Percentiles rank a stretch among this genome's conserved stretches.
These are phyloP conservation scores for Hydrotaea cyrtoneurina DNA, from an alignment of 2,888 invertebrate genomes.

Conservation along the genomic window DNA sequence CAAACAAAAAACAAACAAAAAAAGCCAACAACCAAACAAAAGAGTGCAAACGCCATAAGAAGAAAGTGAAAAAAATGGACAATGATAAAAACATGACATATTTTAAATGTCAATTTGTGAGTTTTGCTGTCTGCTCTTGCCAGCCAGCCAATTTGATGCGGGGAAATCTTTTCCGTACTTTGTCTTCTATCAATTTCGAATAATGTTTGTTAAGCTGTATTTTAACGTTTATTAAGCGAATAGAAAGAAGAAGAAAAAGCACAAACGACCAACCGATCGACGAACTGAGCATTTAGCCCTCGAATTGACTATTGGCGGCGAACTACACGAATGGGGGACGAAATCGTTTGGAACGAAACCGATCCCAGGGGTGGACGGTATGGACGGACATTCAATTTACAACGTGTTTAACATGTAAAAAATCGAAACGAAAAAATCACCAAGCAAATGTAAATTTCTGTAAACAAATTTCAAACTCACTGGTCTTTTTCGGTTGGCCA, in stretches of 20 bases:
- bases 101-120: conserved; percentile 63
- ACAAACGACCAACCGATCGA: too few species aligned
- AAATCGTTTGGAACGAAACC: background rate
- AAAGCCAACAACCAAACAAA: background rate
- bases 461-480: conserved; percentile 56
- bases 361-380: background rate
- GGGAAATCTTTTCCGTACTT: conserved; percentile 59
- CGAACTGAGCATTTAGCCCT: conserved; percentile 52
- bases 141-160: background rate
- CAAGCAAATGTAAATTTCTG: conserved; percentile 46
- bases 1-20: background rate
- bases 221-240: background rate
- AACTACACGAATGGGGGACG: too few species aligned
- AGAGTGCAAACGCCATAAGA: conserved; percentile 3
- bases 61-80: conserved; percentile 44
- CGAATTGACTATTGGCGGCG: conserved; percentile 43
- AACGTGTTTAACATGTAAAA: conserved; percentile 64
- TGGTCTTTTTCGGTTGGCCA: conserved; percentile 29
- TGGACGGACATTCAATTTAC: conserved; percentile 51
- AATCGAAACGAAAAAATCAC: conserved; percentile 35
- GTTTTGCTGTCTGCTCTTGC: conserved; percentile 15
- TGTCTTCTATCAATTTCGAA: background rate
- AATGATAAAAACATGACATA: conserved; percentile 66
- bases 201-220: background rate
- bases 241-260: too few species aligned